A percentile compares a stretch with the other conserved stretches of the same genome.
Conservation (phyloP, 2,113 vertebrate genomes). For the Melanotaenia duboulayi region DNA sequence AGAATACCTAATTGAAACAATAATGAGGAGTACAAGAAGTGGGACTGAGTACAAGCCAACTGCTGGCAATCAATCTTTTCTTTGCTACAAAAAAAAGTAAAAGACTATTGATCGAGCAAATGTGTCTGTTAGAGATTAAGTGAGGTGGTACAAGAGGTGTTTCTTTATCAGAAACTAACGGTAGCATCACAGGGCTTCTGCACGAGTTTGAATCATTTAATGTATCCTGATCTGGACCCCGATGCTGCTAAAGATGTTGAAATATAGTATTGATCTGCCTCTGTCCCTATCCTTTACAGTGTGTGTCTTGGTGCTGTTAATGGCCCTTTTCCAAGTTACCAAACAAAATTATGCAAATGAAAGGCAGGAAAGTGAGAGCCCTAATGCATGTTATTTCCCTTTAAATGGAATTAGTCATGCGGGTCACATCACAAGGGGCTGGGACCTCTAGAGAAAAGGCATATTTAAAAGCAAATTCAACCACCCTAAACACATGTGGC, state of each 20-base stretch:
- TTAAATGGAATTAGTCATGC: slow-evolving; percentile 81
- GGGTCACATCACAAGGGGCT: slow-evolving; percentile 74
- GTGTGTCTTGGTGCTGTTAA: slow-evolving; percentile 65
- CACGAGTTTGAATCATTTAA: slow-evolving; percentile 72
- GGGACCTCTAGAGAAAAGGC: slow-evolving; percentile 71
- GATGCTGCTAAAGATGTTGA: slow-evolving; percentile 68
- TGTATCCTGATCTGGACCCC: slow-evolving; percentile 60
- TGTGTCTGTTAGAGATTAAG: slow-evolving; percentile 81
- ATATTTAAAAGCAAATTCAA: slow-evolving; percentile 78
- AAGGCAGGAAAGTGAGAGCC: slow-evolving; percentile 61
- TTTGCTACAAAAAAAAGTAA: slow-evolving; percentile 75
- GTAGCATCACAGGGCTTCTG: slow-evolving; percentile 66
- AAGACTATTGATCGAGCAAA: slow-evolving; percentile 77
- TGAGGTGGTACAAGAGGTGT: slow-evolving; percentile 64
- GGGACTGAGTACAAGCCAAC: slow-evolving; percentile 62
- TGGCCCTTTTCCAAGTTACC: slow-evolving; percentile 77
- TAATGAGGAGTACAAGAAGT: slow-evolving; percentile 74
- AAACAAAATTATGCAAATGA: slow-evolving; percentile 82
- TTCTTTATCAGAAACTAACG: slow-evolving; percentile 79
- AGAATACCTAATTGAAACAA: slow-evolving; percentile 77
- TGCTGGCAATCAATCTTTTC: slow-evolving; percentile 80
- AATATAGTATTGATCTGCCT: slow-evolving; percentile 76
- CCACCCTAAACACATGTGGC: slow-evolving; percentile 49
- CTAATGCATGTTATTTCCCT: slow-evolving; percentile 76
- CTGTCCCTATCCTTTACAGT: slow-evolving; percentile 50